phyloP scores from a whole-genome alignment of 1,140 invertebrate species.

The Pogonognathellus flavescens region DNA sequence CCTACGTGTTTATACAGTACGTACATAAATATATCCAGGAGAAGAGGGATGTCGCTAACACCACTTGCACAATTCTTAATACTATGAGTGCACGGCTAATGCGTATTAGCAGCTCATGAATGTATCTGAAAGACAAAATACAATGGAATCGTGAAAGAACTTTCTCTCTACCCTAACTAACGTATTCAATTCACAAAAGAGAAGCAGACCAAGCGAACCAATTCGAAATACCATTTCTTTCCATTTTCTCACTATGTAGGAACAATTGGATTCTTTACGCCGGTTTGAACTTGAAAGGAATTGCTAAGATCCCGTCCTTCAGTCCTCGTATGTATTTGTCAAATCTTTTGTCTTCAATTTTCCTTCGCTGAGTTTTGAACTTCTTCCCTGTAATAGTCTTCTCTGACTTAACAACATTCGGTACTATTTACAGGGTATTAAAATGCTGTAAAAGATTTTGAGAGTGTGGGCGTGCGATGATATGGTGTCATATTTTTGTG shows the following conservation, averaged over 20 bases:
- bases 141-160: not conserved
- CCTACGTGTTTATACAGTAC: not conserved
- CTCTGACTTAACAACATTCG: too few relatives aligned
- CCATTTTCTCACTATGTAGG: not conserved
- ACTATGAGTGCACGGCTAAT: not conserved
- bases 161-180: not conserved
- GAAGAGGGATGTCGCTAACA: not conserved
- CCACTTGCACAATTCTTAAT: not conserved
- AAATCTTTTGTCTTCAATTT: slow-evolving; percentile 32
- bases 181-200: not conserved
- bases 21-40: too few relatives aligned
- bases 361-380: not conserved
- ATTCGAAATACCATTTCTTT: slow-evolving; percentile 12
- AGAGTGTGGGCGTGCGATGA: too few relatives aligned
- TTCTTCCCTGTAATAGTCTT: not conserved
- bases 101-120: not conserved
- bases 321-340: not conserved
- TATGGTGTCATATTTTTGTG: too few relatives aligned
- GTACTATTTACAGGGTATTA: too few relatives aligned
- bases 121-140: slow-evolving; percentile 6
- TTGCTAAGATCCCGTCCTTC: slow-evolving; percentile 15
- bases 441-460: too few relatives aligned
- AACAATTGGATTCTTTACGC: slow-evolving; percentile 50
- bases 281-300: slow-evolving; percentile 46
- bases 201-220: slow-evolving; percentile 18